These are phyloP conservation scores for Nematopogon swammerdamellus DNA, from an alignment of 2,888 invertebrate species.

Conservation along the genomic window DNA sequence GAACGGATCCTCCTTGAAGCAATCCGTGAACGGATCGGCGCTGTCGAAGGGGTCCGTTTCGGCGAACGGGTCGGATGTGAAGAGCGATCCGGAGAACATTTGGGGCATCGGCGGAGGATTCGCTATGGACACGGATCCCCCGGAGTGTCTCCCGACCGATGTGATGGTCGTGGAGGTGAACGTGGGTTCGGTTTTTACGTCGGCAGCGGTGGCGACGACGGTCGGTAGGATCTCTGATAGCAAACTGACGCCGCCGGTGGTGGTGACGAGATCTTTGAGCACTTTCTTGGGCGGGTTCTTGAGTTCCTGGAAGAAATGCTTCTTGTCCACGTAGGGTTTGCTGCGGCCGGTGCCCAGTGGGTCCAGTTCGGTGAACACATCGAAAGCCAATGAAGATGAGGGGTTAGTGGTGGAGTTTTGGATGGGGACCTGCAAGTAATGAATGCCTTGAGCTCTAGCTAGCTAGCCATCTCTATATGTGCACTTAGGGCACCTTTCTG, in stretches of 20 bases:
- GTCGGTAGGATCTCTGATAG: constrained; percentile 32
- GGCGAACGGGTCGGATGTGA: constrained; percentile 60
- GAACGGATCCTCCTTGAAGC: constrained; percentile 61
- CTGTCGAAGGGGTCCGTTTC: constrained; percentile 73
- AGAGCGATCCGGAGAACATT: constrained; percentile 32
- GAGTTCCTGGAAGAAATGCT: constrained; percentile 93
- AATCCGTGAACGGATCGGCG: constrained; percentile 64
- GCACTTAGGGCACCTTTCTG: too few relatives aligned
- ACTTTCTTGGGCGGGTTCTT: constrained; percentile 94
- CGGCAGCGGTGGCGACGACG: constrained; percentile 22
- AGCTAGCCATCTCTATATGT: too few relatives aligned
- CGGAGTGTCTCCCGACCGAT: constrained; percentile 21
- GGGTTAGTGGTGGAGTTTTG: constrained; percentile 25
- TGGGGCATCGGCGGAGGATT: constrained; percentile 22
- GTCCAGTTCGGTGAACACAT: constrained; percentile 92
- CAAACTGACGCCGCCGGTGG: constrained; percentile 29
- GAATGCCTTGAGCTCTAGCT: too few relatives aligned
- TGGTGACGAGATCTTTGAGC: constrained; percentile 76
- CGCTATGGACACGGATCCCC: constrained; percentile 45
- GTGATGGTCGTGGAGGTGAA: constrained; percentile 45
- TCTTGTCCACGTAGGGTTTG: constrained; percentile 92
- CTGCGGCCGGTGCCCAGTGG: constrained; percentile 89
- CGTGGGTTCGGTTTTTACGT: constrained; percentile 27
- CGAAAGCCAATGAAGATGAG: constrained; percentile 54
- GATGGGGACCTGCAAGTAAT: too few relatives aligned